Evolutionary conservation across 2,113 vertebrate genomes (phyloP).

Genomic region (Cnemophilus loriae): DNA sequence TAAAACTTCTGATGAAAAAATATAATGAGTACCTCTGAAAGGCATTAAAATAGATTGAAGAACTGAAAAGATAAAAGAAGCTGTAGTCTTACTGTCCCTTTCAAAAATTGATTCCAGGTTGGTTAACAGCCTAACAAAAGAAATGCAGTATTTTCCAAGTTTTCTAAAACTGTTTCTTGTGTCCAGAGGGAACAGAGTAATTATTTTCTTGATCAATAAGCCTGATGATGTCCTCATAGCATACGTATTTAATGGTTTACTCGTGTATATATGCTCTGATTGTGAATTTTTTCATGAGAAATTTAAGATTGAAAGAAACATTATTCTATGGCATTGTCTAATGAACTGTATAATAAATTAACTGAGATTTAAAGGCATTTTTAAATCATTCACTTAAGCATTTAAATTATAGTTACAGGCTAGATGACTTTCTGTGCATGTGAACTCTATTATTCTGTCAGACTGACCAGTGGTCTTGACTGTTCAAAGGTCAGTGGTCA

Average conservation of each 20-base stretch:
- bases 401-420: constrained; percentile 67
- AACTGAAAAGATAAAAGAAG: background rate
- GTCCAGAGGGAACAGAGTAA: background rate
- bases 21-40: background rate
- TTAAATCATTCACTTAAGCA: constrained; percentile 46
- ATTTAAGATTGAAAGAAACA: constrained; percentile 33
- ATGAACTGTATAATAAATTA: constrained; percentile 66
- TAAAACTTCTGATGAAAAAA: constrained; percentile 15
- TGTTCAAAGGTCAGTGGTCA: constrained; percentile 90
- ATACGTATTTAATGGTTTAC: background rate
- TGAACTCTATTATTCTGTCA: constrained; percentile 81
- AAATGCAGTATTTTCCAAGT: background rate
- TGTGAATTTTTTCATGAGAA: background rate
- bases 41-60: background rate
- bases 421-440: constrained; percentile 78
- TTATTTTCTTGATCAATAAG: constrained; percentile 2
- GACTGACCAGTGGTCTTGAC: constrained; percentile 85
- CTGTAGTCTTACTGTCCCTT: background rate
- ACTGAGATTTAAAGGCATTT: constrained; percentile 60
- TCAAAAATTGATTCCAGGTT: constrained; percentile 4
- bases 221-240: background rate
- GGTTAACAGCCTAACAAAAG: background rate
- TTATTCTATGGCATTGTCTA: constrained; percentile 38
- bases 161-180: background rate
- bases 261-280: background rate